Evolutionary conservation across 2,113 vertebrate species (phyloP).

Genomic region (Tupaia tana): DNA sequence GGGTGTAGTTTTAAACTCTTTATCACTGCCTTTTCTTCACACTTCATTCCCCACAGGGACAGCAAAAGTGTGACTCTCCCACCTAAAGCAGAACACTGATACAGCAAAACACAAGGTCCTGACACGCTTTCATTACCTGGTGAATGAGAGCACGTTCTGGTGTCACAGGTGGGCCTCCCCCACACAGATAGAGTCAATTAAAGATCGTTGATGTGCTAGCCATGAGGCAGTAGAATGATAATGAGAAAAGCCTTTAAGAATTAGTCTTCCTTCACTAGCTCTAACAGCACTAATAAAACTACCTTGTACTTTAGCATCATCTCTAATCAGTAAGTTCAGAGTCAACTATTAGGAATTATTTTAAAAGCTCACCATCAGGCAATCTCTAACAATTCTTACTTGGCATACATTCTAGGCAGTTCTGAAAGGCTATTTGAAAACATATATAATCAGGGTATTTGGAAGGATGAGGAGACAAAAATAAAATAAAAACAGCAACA

Average conservation of each 20-base stretch:
- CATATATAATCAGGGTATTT: background rate
- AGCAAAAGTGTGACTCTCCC: background rate
- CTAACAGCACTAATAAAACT: background rate
- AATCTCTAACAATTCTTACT: background rate
- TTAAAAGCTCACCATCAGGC: background rate
- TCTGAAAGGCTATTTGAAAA: slow-evolving; percentile 7
- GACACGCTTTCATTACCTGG: background rate
- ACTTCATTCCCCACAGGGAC: background rate
- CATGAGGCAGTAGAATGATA: background rate
- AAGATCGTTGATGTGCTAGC: background rate
- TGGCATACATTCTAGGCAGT: background rate
- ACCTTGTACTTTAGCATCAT: background rate
- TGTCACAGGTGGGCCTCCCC: background rate
- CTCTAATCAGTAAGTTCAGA: slow-evolving; percentile 19
- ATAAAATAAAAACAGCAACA: background rate
- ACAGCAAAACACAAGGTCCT: background rate
- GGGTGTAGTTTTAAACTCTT: background rate
- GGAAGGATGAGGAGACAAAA: background rate
- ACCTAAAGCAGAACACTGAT: background rate
- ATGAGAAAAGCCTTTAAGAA: background rate
- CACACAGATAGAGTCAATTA: background rate
- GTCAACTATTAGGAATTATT: background rate
- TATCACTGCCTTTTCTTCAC: background rate
- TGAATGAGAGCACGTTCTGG: background rate
- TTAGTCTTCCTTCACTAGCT: background rate